Evolutionary conservation across 2,113 vertebrate genomes (phyloP).

Genomic region (Argyrosomus japonicus): DNA sequence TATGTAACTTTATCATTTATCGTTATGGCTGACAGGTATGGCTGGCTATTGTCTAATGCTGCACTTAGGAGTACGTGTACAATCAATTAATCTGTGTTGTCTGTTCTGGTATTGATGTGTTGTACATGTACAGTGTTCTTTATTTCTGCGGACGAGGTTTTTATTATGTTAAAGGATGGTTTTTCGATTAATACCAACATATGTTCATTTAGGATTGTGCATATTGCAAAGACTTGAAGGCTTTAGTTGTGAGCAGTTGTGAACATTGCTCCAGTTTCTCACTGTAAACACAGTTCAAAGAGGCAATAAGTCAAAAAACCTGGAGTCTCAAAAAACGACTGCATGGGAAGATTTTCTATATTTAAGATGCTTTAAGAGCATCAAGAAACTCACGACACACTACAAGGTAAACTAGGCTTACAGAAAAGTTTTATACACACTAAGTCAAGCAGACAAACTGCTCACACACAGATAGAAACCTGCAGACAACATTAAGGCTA

Average conservation of each 20-base stretch:
- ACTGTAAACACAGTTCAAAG: not conserved
- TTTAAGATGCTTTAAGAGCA: not conserved
- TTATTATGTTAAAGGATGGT: not conserved
- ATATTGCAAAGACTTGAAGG: not conserved
- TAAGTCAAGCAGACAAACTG: not conserved
- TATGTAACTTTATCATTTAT: not conserved
- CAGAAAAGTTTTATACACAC: not conserved
- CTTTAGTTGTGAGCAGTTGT: not conserved
- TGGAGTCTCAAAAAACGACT: too few relatives aligned
- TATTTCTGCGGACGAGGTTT: not conserved
- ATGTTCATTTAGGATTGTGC: not conserved
- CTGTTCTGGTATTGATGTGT: not conserved
- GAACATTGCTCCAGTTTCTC: not conserved
- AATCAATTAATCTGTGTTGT: not conserved
- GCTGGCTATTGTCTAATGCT: not conserved
- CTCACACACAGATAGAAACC: not conserved
- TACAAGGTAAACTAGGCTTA: not conserved
- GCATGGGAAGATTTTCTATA: too few relatives aligned
- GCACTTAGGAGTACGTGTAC: not conserved
- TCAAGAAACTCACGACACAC: not conserved
- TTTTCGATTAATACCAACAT: not conserved
- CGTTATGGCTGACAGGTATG: not conserved
- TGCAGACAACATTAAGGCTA: not conserved
- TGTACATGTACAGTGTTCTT: not conserved
- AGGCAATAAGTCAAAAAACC: too few relatives aligned